These are phyloP conservation scores for Hirtodrosophila alboralis DNA, from an alignment of 2,888 invertebrate genomes.

Conservation along the genomic window DNA sequence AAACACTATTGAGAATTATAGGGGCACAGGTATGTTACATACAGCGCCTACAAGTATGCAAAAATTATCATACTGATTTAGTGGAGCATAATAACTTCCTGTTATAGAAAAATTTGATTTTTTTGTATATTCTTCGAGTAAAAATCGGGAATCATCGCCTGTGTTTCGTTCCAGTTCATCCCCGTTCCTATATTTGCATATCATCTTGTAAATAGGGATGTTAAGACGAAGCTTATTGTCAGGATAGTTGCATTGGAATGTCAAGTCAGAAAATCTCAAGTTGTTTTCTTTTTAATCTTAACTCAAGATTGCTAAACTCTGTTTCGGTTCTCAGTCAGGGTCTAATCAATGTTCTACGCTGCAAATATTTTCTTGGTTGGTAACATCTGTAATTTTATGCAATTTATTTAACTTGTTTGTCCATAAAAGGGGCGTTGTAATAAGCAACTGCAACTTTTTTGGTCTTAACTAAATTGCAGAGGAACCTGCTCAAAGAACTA, in stretches of 20 bases:
- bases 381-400: slow-evolving; percentile 59
- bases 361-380: slow-evolving; percentile 4
- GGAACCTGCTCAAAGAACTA: slow-evolving; percentile 21
- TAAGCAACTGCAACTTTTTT: slow-evolving; percentile 39
- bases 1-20: too few species aligned
- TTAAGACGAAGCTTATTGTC: neutral
- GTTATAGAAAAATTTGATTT: too few species aligned
- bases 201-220: neutral
- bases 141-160: too few species aligned
- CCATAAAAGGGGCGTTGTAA: slow-evolving; percentile 61
- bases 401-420: slow-evolving; percentile 37
- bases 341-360: neutral
- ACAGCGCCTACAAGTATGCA: too few species aligned
- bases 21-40: too few species aligned
- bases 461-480: neutral
- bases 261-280: slow-evolving; percentile 7
- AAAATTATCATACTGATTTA: too few species aligned
- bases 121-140: too few species aligned
- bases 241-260: slow-evolving; percentile 8
- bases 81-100: too few species aligned
- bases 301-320: slow-evolving; percentile 6
- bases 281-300: slow-evolving; percentile 11
- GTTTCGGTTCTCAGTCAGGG: slow-evolving; percentile 4
- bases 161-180: too few species aligned
- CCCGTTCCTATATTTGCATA: too few species aligned